Evolutionary conservation across 2,888 invertebrate species (phyloP).

Genomic region (Plemyria rubiginata): DNA sequence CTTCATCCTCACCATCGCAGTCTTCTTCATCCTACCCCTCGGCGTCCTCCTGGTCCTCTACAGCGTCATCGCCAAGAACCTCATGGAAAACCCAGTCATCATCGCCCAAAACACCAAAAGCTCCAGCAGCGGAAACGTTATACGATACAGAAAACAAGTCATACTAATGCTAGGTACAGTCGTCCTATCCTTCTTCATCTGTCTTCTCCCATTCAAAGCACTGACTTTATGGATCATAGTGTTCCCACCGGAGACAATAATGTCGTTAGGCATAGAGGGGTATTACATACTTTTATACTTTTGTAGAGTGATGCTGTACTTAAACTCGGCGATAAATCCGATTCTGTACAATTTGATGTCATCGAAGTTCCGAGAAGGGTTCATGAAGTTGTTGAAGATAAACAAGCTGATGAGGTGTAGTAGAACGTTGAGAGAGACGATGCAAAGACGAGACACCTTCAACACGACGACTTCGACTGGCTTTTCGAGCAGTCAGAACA

Average conservation of each 20-base stretch:
- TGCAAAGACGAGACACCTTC: slow-evolving; percentile 88
- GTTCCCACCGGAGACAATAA: slow-evolving; percentile 88
- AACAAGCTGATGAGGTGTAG: slow-evolving; percentile 77
- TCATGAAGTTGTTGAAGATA: slow-evolving; percentile 86
- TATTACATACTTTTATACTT: slow-evolving; percentile 94
- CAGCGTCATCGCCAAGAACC: slow-evolving; percentile 92
- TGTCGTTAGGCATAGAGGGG: slow-evolving; percentile 89
- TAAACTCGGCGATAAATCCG: slow-evolving; percentile 96
- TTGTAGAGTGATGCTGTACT: slow-evolving; percentile 94
- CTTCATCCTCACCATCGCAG: slow-evolving; percentile 90
- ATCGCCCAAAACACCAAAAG: slow-evolving; percentile 86
- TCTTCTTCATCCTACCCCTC: slow-evolving; percentile 94
- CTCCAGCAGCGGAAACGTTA: slow-evolving; percentile 82
- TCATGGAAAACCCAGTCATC: slow-evolving; percentile 91
- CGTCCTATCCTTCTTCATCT: slow-evolving; percentile 95
- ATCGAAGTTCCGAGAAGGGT: slow-evolving; percentile 94
- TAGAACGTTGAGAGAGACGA: slow-evolving; percentile 75
- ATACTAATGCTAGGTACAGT: slow-evolving; percentile 96
- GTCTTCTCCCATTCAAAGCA: slow-evolving; percentile 94
- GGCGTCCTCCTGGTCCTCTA: slow-evolving; percentile 92
- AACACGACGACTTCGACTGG: slow-evolving; percentile 87
- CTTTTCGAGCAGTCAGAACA: slow-evolving; percentile 84
- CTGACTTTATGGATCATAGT: slow-evolving; percentile 94
- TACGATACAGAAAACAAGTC: slow-evolving; percentile 91
- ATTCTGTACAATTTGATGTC: slow-evolving; percentile 96